Evolutionary conservation across 1,140 invertebrate species (phyloP), one percentile per base, ranked within the genome.

Genomic region (Meloidogyne chitwoodi): DNA sequence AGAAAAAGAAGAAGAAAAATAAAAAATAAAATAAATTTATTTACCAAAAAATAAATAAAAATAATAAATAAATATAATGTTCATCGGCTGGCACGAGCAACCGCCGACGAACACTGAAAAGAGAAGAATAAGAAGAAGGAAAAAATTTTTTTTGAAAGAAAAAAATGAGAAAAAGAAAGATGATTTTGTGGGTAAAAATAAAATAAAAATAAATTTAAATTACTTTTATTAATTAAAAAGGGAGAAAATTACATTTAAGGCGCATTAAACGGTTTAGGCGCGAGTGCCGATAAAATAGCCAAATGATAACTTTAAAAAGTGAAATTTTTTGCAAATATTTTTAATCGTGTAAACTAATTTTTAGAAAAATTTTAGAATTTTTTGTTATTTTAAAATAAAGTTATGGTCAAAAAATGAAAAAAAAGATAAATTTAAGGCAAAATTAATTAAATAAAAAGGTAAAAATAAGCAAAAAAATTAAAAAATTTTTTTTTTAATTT

Each of bases 1-100:
- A 22, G 3, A 24, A 22, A 24, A 11, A 48, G 12, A 12, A 68
- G 34, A 16, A 68, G 12, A 12, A n/a, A n/a, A n/a, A n/a, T n/a
- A n/a, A n/a, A n/a, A 24, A 24, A 26, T 68, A 34, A 68, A 68
- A 31, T 16, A n/a, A 44, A 69, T 8, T 38, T 4, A 38, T 38
- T 38, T 38, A 38, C 34, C 34, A 38, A 38, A 38, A n/a, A n/a
- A n/a, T n/a, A n/a, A n/a, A n/a, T n/a, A n/a, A n/a, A n/a, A n/a
- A n/a, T n/a, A n/a, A n/a, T n/a, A n/a, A n/a, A n/a, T n/a, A n/a
- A n/a, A 38, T 31, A 31, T 38, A 38, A 38, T 38, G 34, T 70
- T 70, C 68, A 70, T 70, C 68, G 48, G 48, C 48, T 56, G 41
- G 34, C 68, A 41, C 68, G 61, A 68, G 61, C n/a, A 61, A 34